Evolutionary conservation across 2,797 vertebrate genomes (phyloP).

Genomic region (Diglossa cyanea): DNA sequence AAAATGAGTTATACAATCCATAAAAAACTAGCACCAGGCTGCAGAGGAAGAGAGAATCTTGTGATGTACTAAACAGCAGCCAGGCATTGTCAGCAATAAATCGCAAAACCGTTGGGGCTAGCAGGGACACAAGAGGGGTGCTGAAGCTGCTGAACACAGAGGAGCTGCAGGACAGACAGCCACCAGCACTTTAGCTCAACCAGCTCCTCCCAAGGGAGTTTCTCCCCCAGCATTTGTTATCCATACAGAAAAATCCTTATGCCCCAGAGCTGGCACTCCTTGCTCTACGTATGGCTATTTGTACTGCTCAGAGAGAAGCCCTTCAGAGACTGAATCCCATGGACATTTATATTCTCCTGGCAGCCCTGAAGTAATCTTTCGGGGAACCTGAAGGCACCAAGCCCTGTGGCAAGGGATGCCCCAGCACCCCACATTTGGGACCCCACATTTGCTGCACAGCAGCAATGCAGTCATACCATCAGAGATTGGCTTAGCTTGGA

Average conservation of each 20-base stretch:
- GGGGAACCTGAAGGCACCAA: rapidly evolving
- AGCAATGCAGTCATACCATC: rapidly evolving
- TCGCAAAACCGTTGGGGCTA: not conserved
- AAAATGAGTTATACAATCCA: constrained; percentile 41
- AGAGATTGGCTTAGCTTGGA: not conserved
- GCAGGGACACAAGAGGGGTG: not conserved
- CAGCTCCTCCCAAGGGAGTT: not conserved
- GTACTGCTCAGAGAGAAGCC: not conserved
- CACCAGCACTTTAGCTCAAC: not conserved
- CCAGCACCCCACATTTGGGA: not conserved
- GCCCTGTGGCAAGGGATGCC: not conserved
- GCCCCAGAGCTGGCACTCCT: not conserved
- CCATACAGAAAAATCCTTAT: rapidly evolving
- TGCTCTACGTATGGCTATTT: not conserved
- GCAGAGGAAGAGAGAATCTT: not conserved
- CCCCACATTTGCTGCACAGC: not conserved
- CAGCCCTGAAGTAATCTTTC: not conserved
- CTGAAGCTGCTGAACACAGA: not conserved
- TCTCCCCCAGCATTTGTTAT: not conserved
- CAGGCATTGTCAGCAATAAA: not conserved
- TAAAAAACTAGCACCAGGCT: not conserved
- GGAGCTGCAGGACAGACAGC: not conserved
- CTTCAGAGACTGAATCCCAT: not conserved
- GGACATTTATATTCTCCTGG: not conserved
- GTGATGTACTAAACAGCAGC: not conserved